A percentile compares a stretch with the other conserved stretches of the same genome.
Evolutionary conservation across 2,888 invertebrate species (phyloP).

Genomic region (Spisula subtruncata): DNA sequence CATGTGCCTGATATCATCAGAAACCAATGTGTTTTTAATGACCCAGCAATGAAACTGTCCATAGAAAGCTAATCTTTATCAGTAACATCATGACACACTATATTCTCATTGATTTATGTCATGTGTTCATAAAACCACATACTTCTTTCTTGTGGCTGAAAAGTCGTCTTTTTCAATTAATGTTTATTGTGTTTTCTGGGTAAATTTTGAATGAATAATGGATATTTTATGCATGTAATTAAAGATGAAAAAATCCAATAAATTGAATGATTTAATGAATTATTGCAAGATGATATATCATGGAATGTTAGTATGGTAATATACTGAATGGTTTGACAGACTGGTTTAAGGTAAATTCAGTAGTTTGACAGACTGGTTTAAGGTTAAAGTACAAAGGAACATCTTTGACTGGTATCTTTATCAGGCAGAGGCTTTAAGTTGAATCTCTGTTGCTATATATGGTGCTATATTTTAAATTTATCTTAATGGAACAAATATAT

Average conservation of each 20-base stretch:
- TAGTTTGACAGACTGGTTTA: background rate
- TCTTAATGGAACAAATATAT: too few relatives aligned
- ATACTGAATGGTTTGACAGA: slow-evolving; percentile 12
- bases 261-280: slow-evolving; percentile 20
- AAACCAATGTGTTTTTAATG: slow-evolving; percentile 47
- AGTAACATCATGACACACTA: slow-evolving; percentile 27
- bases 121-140: background rate
- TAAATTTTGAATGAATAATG: slow-evolving; percentile 20
- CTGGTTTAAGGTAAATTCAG: background rate
- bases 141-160: slow-evolving; percentile 44
- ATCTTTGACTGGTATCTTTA: background rate
- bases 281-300: background rate
- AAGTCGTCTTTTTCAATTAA: slow-evolving; percentile 32
- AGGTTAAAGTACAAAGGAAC: background rate
- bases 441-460: too few relatives aligned
- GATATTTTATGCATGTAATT: slow-evolving; percentile 29
- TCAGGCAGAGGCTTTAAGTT: background rate
- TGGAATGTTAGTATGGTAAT: background rate
- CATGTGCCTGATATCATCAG: slow-evolving; percentile 26
- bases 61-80: slow-evolving; percentile 31
- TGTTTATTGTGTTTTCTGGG: slow-evolving; percentile 28
- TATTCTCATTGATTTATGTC: slow-evolving; percentile 35
- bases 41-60: slow-evolving; percentile 37
- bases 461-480: too few relatives aligned
- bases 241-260: slow-evolving; percentile 22